Base-by-base conservation (phyloP, 2,113 vertebrate genomes). In the Oreochromis spilurus region DNA sequence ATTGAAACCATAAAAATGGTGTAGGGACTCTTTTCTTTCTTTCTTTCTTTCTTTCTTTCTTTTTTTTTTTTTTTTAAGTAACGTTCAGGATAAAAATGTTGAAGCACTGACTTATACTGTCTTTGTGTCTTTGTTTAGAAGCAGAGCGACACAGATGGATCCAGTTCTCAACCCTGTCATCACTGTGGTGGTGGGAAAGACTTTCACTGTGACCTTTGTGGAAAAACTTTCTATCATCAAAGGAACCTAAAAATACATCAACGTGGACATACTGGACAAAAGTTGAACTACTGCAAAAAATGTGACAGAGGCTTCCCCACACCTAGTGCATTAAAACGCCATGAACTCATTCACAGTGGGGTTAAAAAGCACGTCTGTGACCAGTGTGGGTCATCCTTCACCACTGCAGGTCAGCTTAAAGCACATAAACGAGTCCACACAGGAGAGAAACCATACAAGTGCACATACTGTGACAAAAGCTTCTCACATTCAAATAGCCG, bases 41-140 rank as follows among this genome's bases (percentile, higher is more conserved):
- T 24, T 24, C 24, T 57, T 57, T 26, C 21, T 55, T 55, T 55
- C 2, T 34, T 17, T 17, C 1, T 43, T 12, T 4, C 3, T 38
- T 17, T 34, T 0, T 34, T 34, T 36, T 1, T 21, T 26, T 9
- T 2, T 16, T 60, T 36, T 2, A 36, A 31, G 60, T 7, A 17
- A 36, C 4, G 0, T 12, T n/a, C 34, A n/a, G 34, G 34, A 36
- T 21, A 0, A 38, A 65, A 36, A 38, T 65, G 17, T 7, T 65
- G 57, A 60, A 60, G 29, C 2, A 19, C 57, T 60, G 29, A 60
- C 5, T 6, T 34, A 34, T 8, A 60, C 16, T 31, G 2, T 36
- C 0, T 34, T 43, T 1, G n/a, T 75, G 38, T 45, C 14, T 72
- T 45, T 72, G 31, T 72, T 48, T 48, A 45, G 67, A 72, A 45